phyloP scores from a whole-genome alignment of 2,113 vertebrate species.

The Gymnarchus niloticus region DNA sequence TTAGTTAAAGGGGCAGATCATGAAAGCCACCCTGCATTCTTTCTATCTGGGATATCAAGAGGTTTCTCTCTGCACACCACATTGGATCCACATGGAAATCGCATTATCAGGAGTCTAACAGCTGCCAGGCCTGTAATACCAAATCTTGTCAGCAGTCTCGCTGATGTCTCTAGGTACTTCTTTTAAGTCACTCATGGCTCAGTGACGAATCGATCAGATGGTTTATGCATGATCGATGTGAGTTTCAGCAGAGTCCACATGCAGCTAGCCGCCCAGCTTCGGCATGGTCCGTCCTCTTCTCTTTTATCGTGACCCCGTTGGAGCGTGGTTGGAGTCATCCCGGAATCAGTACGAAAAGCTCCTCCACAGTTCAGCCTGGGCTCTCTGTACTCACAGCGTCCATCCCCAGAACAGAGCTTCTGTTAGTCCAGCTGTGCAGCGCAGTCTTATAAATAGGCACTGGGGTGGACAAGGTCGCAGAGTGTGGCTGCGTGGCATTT shows the following conservation, averaged over 20 bases:
- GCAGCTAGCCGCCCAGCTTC: not conserved
- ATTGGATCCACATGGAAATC: not conserved
- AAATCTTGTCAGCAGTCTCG: not conserved
- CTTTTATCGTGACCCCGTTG: no score
- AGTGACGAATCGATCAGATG: not conserved
- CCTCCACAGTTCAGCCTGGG: no score
- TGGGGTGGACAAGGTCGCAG: not conserved
- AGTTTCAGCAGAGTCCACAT: not conserved
- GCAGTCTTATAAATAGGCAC: constrained; percentile 14
- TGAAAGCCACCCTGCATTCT: not conserved
- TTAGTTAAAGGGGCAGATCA: not conserved
- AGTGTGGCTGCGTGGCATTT: constrained; percentile 10
- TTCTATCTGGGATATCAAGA: not conserved
- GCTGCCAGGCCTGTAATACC: not conserved
- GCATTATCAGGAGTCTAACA: constrained; percentile 2
- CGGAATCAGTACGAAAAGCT: no score
- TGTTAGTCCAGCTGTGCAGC: not conserved
- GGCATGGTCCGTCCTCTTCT: not conserved
- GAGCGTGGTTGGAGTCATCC: no score
- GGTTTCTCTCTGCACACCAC: not conserved
- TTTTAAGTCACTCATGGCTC: not conserved
- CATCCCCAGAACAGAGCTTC: not conserved
- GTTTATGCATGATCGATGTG: not conserved
- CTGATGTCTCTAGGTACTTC: not conserved
- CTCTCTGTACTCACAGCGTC: no score